Conservation (phyloP, 2,113 vertebrate genomes). For the Daphoenositta chrysoptera region DNA sequence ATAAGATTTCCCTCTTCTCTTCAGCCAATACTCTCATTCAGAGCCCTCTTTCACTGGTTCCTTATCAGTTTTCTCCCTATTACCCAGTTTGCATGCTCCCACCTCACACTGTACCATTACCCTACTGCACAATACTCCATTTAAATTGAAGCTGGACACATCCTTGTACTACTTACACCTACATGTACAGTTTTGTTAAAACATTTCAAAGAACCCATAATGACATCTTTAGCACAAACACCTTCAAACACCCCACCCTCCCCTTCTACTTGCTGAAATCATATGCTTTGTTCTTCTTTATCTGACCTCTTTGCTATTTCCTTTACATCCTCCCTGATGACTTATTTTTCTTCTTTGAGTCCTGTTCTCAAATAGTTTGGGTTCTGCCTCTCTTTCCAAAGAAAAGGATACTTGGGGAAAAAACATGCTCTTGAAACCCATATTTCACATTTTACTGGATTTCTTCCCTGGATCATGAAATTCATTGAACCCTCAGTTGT, state of each 20-base stretch:
- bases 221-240: background rate
- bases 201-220: background rate
- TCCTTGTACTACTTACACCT: background rate
- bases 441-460: background rate
- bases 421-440: fast-evolving
- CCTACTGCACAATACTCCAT: background rate
- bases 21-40: background rate
- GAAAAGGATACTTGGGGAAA: background rate
- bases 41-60: background rate
- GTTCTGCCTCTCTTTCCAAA: background rate
- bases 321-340: background rate
- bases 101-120: background rate
- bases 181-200: background rate
- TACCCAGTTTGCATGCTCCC: background rate
- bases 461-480: background rate
- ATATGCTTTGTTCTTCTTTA: background rate
- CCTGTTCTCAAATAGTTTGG: background rate
- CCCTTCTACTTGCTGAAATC: background rate
- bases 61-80: background rate
- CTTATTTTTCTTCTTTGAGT: background rate
- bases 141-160: background rate
- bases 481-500: background rate
- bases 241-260: background rate
- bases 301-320: background rate
- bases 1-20: background rate